Evolutionary conservation across 2,888 invertebrate species (phyloP).

Genomic region (Panopea generosa): DNA sequence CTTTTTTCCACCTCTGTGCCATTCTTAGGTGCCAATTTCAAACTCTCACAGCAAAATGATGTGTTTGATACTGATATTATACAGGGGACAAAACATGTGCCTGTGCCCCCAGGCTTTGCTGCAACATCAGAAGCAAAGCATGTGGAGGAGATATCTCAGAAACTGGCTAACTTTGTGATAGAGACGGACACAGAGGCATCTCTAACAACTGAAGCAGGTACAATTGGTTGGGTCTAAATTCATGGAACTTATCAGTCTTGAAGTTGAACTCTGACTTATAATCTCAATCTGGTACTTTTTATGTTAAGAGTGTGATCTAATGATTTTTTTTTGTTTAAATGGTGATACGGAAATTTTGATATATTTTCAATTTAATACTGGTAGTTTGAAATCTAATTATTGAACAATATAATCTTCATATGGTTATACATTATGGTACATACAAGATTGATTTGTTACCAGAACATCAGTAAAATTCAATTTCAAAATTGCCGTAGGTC

Average conservation of each 20-base stretch:
- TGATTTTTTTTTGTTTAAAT: neutral
- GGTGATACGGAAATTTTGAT: too few species aligned
- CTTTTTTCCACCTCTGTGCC: conserved; percentile 79
- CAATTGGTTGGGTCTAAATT: conserved; percentile 10
- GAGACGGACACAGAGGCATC: conserved; percentile 85
- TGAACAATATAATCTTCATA: too few species aligned
- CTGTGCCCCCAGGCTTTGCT: conserved; percentile 70
- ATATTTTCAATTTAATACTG: too few species aligned
- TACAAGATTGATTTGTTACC: too few species aligned
- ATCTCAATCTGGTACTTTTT: neutral
- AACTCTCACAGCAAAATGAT: conserved; percentile 63
- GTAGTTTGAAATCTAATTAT: too few species aligned
- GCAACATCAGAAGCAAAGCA: conserved; percentile 79
- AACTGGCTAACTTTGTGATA: conserved; percentile 84
- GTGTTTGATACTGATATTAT: conserved; percentile 77
- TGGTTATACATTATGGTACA: too few species aligned
- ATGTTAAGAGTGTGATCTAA: too few species aligned
- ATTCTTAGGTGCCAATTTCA: conserved; percentile 75
- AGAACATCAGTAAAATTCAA: too few species aligned
- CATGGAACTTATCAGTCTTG: neutral
- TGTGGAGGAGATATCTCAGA: conserved; percentile 83
- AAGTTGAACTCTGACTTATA: neutral
- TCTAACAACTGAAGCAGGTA: conserved; percentile 82
- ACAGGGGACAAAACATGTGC: conserved; percentile 76
- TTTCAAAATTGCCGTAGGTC: too few species aligned